Evolutionary conservation across 2,888 invertebrate species (phyloP), one percentile per base, ranked within the genome.

Genomic region (Tachina fera): DNA sequence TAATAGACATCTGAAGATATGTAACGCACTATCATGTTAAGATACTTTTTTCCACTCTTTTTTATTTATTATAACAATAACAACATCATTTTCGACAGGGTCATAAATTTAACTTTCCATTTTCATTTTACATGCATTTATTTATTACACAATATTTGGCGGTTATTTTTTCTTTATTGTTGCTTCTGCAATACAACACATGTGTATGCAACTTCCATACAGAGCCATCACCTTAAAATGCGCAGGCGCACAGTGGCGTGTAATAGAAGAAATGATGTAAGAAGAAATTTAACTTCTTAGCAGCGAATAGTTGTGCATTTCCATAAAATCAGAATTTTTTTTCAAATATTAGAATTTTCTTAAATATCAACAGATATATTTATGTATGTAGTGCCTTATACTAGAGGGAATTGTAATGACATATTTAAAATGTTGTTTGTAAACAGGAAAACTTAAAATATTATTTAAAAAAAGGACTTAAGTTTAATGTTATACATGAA

Each of bases 101-200:
- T 76, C 81, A 86, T 87, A 87, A 87, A 87, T 87, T 87, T 80
- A 79, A 87, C 87, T 87, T 87, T 87, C 86, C 83, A 77, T 87
- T 87, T 87, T 80, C 68, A 83, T 84, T 86, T 79, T 65, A 60
- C 70, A 68, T 70, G 65, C 63, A 53, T 60, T 51, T 79, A 83
- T 83, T 86, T 86, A 86, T 86, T 86, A 72, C 70, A 76, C 79
- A 78, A 79, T 72, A 83, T 83, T 79, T 72, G 86, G 75, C 79
- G 76, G 75, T 56, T 63, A 76, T 72, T 67, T 79, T 53, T 58
- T 76, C 39, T 65, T 45, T 63, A 19, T 53, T 31, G 43, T 39
- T 22, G 31, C 31, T 45, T 63, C 19, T 47, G 16, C 39, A 41
- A 45, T 43, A 19, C 51, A 61, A 10, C 51, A 47, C 39, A 68